These are phyloP conservation scores for Syndactyla subalaris DNA, from an alignment of 2,797 vertebrate genomes.

Conservation along the genomic window DNA sequence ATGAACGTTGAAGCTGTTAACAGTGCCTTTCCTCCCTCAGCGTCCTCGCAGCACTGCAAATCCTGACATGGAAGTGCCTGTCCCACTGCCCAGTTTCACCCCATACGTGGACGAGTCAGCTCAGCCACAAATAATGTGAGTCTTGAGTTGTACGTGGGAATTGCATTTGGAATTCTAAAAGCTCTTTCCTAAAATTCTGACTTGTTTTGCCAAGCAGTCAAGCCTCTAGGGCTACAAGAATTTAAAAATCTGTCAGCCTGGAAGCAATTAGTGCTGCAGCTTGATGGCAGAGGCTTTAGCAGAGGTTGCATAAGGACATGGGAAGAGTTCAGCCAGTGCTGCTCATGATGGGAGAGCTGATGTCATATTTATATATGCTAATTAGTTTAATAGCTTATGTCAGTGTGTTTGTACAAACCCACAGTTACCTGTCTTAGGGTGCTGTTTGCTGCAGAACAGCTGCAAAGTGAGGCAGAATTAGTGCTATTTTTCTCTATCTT, in stretches of 20 bases:
- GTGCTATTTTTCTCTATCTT: neutral
- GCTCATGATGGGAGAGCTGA: neutral
- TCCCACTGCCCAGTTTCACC: constrained; percentile 79
- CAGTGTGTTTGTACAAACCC: neutral
- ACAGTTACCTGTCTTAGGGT: neutral
- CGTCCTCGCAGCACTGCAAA: neutral
- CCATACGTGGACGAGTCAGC: constrained; percentile 92
- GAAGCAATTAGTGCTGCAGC: neutral
- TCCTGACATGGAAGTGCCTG: neutral
- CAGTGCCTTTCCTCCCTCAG: neutral
- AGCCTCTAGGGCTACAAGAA: neutral
- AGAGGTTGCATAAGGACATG: neutral
- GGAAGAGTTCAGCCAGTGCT: neutral
- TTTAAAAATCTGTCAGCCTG: neutral
- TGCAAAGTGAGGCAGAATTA: neutral
- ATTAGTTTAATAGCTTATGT: neutral
- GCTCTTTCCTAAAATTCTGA: neutral
- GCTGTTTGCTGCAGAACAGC: neutral
- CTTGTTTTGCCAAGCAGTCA: neutral
- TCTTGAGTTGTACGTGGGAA: neutral
- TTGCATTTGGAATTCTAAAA: neutral
- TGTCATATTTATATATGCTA: neutral
- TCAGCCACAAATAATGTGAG: constrained; percentile 89
- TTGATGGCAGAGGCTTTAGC: neutral
- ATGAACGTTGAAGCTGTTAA: neutral